phyloP scores from a whole-genome alignment of 2,797 vertebrate genomes.

The Anguilla pacifica region DNA sequence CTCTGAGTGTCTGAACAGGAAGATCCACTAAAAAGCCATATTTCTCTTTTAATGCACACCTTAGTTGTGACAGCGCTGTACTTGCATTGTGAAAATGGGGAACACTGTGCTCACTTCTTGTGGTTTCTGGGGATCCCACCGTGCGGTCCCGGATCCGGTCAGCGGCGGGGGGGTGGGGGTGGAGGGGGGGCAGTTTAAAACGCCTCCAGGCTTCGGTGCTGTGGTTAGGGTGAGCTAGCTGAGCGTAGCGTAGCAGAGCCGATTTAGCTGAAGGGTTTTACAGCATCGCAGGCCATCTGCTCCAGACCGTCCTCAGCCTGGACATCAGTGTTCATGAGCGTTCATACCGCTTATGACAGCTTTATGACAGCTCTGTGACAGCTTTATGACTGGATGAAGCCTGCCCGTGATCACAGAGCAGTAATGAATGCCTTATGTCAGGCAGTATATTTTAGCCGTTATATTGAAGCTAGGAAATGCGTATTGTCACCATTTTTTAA shows the following conservation, averaged over 20 bases:
- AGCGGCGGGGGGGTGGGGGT: not conserved
- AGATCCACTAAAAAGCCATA: slow-evolving; percentile 74
- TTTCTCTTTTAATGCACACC: slow-evolving; percentile 65
- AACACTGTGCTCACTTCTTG: not conserved
- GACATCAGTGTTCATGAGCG: not conserved
- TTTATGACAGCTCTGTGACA: not conserved
- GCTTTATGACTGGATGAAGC: slow-evolving; percentile 14
- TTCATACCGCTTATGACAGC: slow-evolving; percentile 47
- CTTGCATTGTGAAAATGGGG: not conserved
- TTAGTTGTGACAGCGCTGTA: slow-evolving; percentile 46
- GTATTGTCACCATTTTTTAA: not conserved
- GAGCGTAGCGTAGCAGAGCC: not conserved
- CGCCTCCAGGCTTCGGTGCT: slow-evolving; percentile 1
- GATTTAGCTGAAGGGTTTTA: too few species aligned
- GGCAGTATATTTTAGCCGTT: not conserved
- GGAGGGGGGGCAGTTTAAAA: not conserved
- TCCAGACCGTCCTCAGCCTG: not conserved
- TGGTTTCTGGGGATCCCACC: not conserved
- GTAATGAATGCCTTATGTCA: not conserved
- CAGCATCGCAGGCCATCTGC: too few species aligned
- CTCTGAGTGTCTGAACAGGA: slow-evolving; percentile 63
- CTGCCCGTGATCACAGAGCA: not conserved
- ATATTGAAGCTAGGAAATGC: not conserved
- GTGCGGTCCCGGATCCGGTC: not conserved
- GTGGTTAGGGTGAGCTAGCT: not conserved